Evolutionary conservation across 2,113 vertebrate genomes (phyloP).

Genomic region (Halichoerus grypus): DNA sequence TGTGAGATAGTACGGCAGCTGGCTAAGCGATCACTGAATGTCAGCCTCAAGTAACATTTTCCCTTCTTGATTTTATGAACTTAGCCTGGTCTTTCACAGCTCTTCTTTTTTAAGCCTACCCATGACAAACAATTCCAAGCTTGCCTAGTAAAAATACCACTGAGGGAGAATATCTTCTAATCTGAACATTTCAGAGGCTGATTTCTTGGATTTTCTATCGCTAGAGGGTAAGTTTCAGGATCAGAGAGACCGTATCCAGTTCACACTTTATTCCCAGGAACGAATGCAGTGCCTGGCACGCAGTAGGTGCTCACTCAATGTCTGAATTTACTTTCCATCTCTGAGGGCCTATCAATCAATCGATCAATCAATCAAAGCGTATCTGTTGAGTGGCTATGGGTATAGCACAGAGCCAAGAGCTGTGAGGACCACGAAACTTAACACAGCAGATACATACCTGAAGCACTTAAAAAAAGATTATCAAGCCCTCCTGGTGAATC

Average conservation of each 20-base stretch:
- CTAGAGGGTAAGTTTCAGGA: background rate
- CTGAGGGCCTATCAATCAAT: background rate
- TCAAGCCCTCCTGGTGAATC: background rate
- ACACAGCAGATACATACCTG: background rate
- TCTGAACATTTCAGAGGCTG: background rate
- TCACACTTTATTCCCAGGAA: background rate
- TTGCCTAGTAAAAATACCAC: background rate
- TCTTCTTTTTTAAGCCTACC: conserved; percentile 30
- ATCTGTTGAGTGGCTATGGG: background rate
- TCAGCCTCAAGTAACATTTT: background rate
- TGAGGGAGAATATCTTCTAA: conserved; percentile 30
- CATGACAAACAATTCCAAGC: background rate
- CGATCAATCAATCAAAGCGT: background rate
- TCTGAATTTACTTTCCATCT: background rate
- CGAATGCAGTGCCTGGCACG: background rate
- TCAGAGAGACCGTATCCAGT: background rate
- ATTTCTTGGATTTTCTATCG: background rate
- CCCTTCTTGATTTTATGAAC: conserved; percentile 8
- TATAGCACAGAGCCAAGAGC: background rate
- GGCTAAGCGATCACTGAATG: background rate
- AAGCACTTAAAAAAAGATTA: background rate
- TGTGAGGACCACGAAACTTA: background rate
- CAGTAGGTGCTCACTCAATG: background rate
- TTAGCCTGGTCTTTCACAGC: conserved; percentile 27
- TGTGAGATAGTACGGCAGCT: background rate